Evolutionary conservation across 1,140 invertebrate species (phyloP), one percentile per base, ranked within the genome.

Genomic region (Caerostris darwini): DNA sequence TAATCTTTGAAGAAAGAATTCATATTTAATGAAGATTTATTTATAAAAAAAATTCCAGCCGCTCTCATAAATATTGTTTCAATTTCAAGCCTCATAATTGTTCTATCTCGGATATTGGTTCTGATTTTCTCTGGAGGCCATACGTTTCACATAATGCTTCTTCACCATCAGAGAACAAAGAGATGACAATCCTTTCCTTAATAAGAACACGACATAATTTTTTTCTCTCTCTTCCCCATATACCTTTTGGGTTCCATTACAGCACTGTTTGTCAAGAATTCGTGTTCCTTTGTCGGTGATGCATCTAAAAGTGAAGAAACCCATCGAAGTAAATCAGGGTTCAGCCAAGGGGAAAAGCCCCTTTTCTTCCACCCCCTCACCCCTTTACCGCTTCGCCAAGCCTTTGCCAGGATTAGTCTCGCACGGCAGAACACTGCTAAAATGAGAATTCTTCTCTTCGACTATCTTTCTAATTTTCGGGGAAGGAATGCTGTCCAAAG

Each of bases 241-340:
- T 85, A 85, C 86, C 58, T 88, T 88, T 88, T 57, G 19, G 86
- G 34, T 64, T 56, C 58, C 19, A 88, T 88, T 90, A 58, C n/a
- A 19, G 67, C 67, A 50, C 64, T 90, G 54, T 90, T 90, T 90
- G 88, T 90, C 88, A 90, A 77, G 64, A 90, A 90, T 90, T 77
- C 88, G 54, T 69, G 88, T 56, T 77, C 67, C 64, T 90, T 90
- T 90, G 88, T 90, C 61, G 67, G 88, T 57, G 61, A 64, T 34
- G 85, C 85, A 87, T 87, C 34, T 90, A 71, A 90, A 77, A 90
- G 88, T 90, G 61, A 19, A 90, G 88, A 90, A 90, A 90, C 56
- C 50, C 88, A 90, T 71, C 53, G 69, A 90, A 64, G 61, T 90
- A 53, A 77, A 77, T 85, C 82, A 85, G 82, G 53, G 67, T 77